phyloP scores from a whole-genome alignment of 2,888 invertebrate species.

The Nasonovia ribisnigri region DNA sequence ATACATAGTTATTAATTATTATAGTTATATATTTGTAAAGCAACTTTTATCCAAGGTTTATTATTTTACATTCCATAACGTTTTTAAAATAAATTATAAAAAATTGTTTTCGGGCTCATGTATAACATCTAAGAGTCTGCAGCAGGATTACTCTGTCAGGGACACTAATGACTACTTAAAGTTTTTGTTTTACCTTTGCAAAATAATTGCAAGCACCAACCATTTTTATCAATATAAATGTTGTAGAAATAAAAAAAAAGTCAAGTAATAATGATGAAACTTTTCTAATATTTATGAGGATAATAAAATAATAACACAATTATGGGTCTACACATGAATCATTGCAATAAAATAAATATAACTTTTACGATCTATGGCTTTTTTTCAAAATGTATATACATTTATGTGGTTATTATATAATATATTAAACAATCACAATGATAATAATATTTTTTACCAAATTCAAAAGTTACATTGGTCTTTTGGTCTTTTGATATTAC shows the following conservation, averaged over 20 bases:
- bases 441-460: neutral
- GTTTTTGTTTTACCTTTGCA: slow-evolving; percentile 38
- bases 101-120: neutral
- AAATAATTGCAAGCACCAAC: slow-evolving; percentile 31
- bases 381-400: neutral
- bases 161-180: slow-evolving; percentile 43
- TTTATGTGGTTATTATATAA: neutral
- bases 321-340: neutral
- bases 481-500: neutral
- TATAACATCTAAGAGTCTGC: neutral
- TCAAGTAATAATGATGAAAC: slow-evolving; percentile 39
- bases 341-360: slow-evolving; percentile 20
- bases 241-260: slow-evolving; percentile 9
- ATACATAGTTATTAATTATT: neutral
- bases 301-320: slow-evolving; percentile 33
- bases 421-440: neutral
- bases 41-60: neutral
- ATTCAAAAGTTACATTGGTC: neutral
- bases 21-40: neutral
- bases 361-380: neutral
- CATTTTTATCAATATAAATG: slow-evolving; percentile 43
- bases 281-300: slow-evolving; percentile 29
- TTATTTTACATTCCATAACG: neutral
- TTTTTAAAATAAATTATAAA: neutral
- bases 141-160: neutral